These are phyloP conservation scores for Marcusenius ussheri DNA, from an alignment of 2,113 vertebrate species.

Conservation along the genomic window DNA sequence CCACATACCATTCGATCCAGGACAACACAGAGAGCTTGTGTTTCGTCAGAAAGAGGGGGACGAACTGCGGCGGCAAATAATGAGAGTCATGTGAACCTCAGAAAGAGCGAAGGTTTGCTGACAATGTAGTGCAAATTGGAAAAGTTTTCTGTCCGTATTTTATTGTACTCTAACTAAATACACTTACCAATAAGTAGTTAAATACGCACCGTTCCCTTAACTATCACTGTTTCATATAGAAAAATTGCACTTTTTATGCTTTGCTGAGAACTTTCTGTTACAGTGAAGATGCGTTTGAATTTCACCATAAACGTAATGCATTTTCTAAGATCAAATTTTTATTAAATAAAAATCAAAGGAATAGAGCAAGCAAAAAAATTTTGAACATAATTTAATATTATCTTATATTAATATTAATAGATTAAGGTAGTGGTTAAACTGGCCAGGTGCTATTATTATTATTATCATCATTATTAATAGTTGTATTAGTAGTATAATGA, in stretches of 20 bases:
- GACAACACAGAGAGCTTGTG: constrained; percentile 69
- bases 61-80: constrained; percentile 41
- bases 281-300: background rate
- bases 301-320: background rate
- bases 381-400: background rate
- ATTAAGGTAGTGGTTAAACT: background rate
- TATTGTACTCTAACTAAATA: background rate
- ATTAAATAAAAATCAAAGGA: background rate
- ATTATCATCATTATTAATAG: background rate
- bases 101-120: constrained; percentile 41
- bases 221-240: background rate
- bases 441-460: background rate
- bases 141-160: constrained; percentile 46
- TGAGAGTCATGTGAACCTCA: constrained; percentile 63
- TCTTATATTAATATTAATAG: background rate
- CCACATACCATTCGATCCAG: constrained; percentile 66
- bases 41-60: constrained; percentile 32
- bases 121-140: constrained; percentile 25
- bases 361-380: background rate
- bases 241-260: background rate
- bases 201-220: background rate
- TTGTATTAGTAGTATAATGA: background rate
- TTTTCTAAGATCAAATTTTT: background rate
- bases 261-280: background rate
- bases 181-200: background rate